Evolutionary conservation across 2,888 invertebrate genomes (phyloP).

Genomic region (Drosophila paracracens): DNA sequence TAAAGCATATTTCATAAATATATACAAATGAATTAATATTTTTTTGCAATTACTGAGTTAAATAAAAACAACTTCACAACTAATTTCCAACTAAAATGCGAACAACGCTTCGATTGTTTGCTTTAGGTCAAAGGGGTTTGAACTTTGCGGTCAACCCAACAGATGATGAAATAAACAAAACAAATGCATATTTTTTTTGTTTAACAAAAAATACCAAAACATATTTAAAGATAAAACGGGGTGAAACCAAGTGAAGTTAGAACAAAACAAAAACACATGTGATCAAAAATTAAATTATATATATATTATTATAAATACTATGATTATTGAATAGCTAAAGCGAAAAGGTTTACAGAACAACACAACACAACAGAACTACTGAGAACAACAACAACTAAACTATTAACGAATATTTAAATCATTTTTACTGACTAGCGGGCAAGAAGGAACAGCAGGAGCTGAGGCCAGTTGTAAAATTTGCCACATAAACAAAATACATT

Average conservation of each 20-base stretch:
- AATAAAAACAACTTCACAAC: slow-evolving; percentile 7
- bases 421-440: slow-evolving; percentile 46
- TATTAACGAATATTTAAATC: slow-evolving; percentile 40
- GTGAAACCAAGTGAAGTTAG: slow-evolving; percentile 45
- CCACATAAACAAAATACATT: slow-evolving; percentile 33
- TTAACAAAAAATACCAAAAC: slow-evolving; percentile 23
- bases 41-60: slow-evolving; percentile 14
- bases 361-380: slow-evolving; percentile 33
- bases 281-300: slow-evolving; percentile 74
- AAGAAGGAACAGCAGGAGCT: slow-evolving; percentile 21
- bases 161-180: slow-evolving; percentile 3
- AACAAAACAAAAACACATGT: slow-evolving; percentile 67
- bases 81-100: slow-evolving; percentile 19
- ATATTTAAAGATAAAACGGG: slow-evolving; percentile 41
- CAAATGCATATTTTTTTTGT: slow-evolving; percentile 8
- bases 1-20: slow-evolving; percentile 44
- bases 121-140: not conserved
- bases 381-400: slow-evolving; percentile 9
- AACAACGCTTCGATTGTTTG: slow-evolving; percentile 33
- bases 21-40: slow-evolving; percentile 7
- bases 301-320: slow-evolving; percentile 55
- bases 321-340: slow-evolving; percentile 57
- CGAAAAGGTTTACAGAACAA: slow-evolving; percentile 46
- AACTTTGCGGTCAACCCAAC: not conserved
- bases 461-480: slow-evolving; percentile 45